A percentile compares a stretch with the other conserved stretches of the same genome.
These are phyloP conservation scores for Melitaea cinxia DNA, from an alignment of 1,140 invertebrate genomes.

Conservation along the genomic window DNA sequence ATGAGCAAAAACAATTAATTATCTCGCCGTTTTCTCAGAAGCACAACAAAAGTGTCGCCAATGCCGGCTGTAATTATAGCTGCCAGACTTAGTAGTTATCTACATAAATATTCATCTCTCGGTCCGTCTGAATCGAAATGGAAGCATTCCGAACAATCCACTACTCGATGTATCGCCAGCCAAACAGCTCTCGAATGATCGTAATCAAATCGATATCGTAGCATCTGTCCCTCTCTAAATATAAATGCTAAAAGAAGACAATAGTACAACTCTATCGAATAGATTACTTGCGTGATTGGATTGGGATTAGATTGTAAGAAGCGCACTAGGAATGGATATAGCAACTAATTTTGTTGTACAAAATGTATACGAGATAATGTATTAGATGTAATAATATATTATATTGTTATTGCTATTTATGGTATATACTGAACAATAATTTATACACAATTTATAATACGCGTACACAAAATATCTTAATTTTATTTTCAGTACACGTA, in stretches of 20 bases:
- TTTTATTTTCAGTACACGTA: not conserved
- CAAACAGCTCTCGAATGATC: slow-evolving; percentile 28
- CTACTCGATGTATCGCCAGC: slow-evolving; percentile 27
- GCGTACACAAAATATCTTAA: no score
- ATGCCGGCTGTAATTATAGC: slow-evolving; percentile 35
- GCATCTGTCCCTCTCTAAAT: slow-evolving; percentile 22
- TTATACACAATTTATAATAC: no score
- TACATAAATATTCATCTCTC: slow-evolving; percentile 37
- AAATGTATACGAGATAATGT: not conserved
- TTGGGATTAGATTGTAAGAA: slow-evolving; percentile 14
- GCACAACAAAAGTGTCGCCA: slow-evolving; percentile 33
- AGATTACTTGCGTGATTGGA: slow-evolving; percentile 32
- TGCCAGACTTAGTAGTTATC: slow-evolving; percentile 29
- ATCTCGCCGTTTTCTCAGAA: slow-evolving; percentile 30
- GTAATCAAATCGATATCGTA: slow-evolving; percentile 34
- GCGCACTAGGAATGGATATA: slow-evolving; percentile 17
- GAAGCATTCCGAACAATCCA: slow-evolving; percentile 33
- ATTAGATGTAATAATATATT: not conserved
- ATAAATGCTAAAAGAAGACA: slow-evolving; percentile 24
- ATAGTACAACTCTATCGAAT: slow-evolving; percentile 17
- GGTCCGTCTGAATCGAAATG: slow-evolving; percentile 24
- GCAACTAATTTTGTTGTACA: slow-evolving; percentile 11
- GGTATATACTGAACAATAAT: no score
- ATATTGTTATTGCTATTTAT: not conserved
- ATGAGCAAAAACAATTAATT: slow-evolving; percentile 35